Evolutionary conservation across 2,888 invertebrate species (phyloP), one percentile per base, ranked within the genome.

Genomic region (Rotaria magnacalcarata): DNA sequence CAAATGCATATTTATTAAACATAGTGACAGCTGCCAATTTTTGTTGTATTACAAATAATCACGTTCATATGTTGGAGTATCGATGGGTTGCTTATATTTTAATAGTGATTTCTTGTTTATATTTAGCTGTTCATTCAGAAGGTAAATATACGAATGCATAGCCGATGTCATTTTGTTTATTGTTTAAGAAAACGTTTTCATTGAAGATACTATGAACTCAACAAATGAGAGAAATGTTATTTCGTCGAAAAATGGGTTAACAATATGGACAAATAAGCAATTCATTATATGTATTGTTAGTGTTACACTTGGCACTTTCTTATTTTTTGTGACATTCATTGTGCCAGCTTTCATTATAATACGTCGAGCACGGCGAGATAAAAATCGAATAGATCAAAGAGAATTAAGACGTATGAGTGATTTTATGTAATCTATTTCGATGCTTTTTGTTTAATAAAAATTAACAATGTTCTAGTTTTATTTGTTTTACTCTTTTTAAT

Each of bases 381-480:
- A 67, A 27, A 19, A 34, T 41, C 67, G 67, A 27, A 34, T 41
- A 34, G 67, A 67, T 34, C 16, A 34, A 19, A 27, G 67, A 67
- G 67, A 67, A 67, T 34, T 67, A 27, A 34, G 67, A 67, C 67
- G 67, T 67, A 67, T 67, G 67, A 67, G 67, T 67, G 67, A 67
- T 67, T 67, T 67, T 67, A 34, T 67, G 34, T 67, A 41, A 67
- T 67, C 6, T 67, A 27, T 41, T 54, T 54, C 4, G 21, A 54
- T 54, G 19, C 0, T 5, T 54, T 19, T 54, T 54, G 21, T 54
- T 54, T 54, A 54, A 54, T 54, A 54, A 54, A 54, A 54, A 21
- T 21, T 54, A 54, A 54, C 4, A 54, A 54, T 8, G 21, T 21
- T 54, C 19, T 54, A 4, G 21, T 54, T 21, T 21, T 54, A 10